Conservation (phyloP, 2,113 vertebrate genomes). For the Onychostruthus taczanowskii region DNA sequence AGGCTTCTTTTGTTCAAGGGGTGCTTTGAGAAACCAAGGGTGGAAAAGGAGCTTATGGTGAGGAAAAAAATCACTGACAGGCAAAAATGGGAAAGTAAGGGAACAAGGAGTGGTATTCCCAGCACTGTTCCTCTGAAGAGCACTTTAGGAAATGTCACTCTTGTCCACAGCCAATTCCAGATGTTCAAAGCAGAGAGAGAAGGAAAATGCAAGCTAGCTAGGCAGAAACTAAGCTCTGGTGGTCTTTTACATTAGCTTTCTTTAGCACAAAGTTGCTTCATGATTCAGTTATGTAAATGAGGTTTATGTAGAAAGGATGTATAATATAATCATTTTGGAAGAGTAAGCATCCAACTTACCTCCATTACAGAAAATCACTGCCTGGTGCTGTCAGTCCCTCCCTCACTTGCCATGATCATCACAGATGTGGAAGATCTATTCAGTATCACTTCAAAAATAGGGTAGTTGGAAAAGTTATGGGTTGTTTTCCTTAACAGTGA, state of each 20-base stretch:
- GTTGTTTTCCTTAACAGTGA: not conserved
- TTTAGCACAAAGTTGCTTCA: conserved; percentile 36
- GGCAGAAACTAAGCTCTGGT: conserved; percentile 4
- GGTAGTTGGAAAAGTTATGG: no score
- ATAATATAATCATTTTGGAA: conserved; percentile 42
- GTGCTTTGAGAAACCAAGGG: not conserved
- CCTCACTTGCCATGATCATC: not conserved
- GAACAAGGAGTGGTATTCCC: not conserved
- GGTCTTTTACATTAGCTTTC: conserved; percentile 49
- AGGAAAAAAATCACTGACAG: not conserved
- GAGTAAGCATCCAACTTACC: conserved; percentile 16
- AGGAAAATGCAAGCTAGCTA: not conserved
- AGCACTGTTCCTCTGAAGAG: not conserved
- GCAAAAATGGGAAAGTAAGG: not conserved
- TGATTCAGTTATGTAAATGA: conserved; percentile 27
- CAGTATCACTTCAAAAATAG: not conserved
- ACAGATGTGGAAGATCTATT: not conserved
- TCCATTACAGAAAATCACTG: conserved; percentile 53
- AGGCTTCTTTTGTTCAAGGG: not conserved
- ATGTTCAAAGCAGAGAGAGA: not conserved
- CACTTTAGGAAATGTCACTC: not conserved
- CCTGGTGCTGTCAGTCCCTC: conserved; percentile 6
- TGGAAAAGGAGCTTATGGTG: conserved; percentile 3
- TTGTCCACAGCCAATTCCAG: not conserved
- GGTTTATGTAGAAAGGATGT: not conserved